Evolutionary conservation across 1,140 invertebrate genomes (phyloP).

Genomic region (Trypoxylus dichotomus): DNA sequence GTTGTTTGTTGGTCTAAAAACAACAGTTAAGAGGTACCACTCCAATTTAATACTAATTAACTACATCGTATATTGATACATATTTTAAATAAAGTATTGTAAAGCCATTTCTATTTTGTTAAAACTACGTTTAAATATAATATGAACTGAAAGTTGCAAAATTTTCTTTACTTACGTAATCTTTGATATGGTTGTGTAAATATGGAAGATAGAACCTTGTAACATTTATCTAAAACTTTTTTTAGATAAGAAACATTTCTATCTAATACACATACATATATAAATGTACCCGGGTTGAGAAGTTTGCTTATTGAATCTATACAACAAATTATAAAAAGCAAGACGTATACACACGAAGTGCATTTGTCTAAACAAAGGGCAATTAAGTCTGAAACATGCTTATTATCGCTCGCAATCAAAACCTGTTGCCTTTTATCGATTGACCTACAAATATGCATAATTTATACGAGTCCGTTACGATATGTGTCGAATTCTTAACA

Average conservation of each 20-base stretch:
- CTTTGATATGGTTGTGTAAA: neutral
- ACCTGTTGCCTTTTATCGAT: conserved; percentile 7
- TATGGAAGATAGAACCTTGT: conserved; percentile 10
- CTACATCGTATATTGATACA: no score
- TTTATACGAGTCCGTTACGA: neutral
- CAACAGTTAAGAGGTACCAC: no score
- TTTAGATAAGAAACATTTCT: neutral
- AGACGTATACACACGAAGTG: neutral
- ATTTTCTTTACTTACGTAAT: neutral
- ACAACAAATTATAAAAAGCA: neutral
- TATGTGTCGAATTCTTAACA: neutral
- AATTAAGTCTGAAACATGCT: conserved; percentile 1
- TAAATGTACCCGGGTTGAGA: neutral
- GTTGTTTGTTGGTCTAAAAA: no score
- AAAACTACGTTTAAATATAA: neutral
- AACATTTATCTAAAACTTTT: conserved; percentile 18
- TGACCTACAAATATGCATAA: conserved; percentile 1
- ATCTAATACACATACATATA: neutral
- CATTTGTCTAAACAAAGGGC: neutral
- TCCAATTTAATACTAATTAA: no score
- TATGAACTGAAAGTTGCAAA: neutral
- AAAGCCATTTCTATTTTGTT: no score
- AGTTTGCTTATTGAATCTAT: neutral
- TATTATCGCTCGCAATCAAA: neutral
- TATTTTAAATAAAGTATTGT: no score